These are phyloP conservation scores for Pollachius pollachius DNA, from an alignment of 2,113 vertebrate species.

Conservation along the genomic window DNA sequence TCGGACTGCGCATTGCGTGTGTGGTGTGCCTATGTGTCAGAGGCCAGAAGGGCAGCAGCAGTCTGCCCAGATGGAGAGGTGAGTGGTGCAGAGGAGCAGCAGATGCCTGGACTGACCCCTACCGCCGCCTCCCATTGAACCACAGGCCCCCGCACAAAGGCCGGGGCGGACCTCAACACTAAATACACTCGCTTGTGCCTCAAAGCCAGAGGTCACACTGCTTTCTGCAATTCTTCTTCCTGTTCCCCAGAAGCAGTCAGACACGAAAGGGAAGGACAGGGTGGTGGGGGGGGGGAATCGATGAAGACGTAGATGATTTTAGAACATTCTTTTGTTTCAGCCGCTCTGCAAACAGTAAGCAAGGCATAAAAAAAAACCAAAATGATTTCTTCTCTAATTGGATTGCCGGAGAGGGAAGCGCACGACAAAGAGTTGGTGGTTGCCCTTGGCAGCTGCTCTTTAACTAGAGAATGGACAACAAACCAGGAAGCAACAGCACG, in stretches of 20 bases:
- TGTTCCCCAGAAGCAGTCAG: background rate
- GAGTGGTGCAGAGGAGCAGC: conserved; percentile 62
- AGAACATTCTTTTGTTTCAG: background rate
- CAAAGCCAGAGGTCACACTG: conserved; percentile 60
- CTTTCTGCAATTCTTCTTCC: background rate
- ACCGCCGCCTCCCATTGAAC: conserved; percentile 63
- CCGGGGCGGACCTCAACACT: conserved; percentile 60
- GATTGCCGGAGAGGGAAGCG: background rate
- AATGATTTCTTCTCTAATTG: background rate
- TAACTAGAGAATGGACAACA: conserved; percentile 36
- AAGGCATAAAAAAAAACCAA: background rate
- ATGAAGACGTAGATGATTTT: background rate
- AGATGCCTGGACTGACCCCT: conserved; percentile 74
- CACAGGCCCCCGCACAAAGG: conserved; percentile 64
- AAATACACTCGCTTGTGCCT: conserved; percentile 68
- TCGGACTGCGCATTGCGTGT: conserved; percentile 8
- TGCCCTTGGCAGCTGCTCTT: conserved; percentile 48
- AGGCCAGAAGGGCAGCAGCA: conserved; percentile 63
- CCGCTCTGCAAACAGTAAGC: background rate
- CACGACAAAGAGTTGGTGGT: background rate
- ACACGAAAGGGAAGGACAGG: no score
- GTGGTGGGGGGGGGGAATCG: background rate
- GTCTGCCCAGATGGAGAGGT: conserved; percentile 67
- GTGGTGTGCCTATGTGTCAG: conserved; percentile 11
- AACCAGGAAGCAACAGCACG: conserved; percentile 38